These are phyloP conservation scores for Doryteuthis pealeii DNA, from an alignment of 1,140 invertebrate genomes.

Conservation along the genomic window DNA sequence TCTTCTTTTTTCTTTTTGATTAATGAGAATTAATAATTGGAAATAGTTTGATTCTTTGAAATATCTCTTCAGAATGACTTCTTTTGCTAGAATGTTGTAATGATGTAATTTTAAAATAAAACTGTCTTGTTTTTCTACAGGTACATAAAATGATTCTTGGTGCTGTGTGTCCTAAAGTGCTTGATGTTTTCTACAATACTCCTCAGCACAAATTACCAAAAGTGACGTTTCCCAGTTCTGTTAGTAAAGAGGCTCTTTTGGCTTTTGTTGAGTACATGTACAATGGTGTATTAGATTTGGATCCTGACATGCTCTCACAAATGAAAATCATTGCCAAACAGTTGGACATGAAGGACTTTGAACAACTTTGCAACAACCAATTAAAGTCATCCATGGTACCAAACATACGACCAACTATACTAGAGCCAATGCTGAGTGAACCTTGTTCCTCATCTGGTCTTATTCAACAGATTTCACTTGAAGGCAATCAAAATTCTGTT, in stretches of 20 bases:
- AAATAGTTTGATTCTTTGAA: too few relatives aligned
- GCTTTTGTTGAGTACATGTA: slow-evolving; percentile 3
- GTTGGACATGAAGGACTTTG: not conserved
- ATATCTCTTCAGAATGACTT: too few relatives aligned
- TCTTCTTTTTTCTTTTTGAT: too few relatives aligned
- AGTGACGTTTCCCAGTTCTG: not conserved
- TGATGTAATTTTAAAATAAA: too few relatives aligned
- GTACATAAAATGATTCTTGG: not conserved
- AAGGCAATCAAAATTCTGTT: not conserved
- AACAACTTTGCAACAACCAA: slow-evolving; percentile 2
- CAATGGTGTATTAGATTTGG: not conserved
- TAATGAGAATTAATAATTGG: too few relatives aligned
- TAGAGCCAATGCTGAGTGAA: not conserved
- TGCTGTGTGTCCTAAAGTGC: not conserved
- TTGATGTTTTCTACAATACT: not conserved
- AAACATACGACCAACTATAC: not conserved
- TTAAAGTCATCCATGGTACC: not conserved
- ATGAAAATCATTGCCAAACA: not conserved
- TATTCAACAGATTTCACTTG: not conserved
- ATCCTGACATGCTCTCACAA: not conserved
- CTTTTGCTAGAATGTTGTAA: too few relatives aligned
- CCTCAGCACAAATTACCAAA: not conserved
- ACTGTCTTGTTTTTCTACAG: not conserved
- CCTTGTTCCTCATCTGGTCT: not conserved
- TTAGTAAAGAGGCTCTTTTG: not conserved